Evolutionary conservation across 2,797 vertebrate genomes (phyloP).

Genomic region (Hirundo rustica): DNA sequence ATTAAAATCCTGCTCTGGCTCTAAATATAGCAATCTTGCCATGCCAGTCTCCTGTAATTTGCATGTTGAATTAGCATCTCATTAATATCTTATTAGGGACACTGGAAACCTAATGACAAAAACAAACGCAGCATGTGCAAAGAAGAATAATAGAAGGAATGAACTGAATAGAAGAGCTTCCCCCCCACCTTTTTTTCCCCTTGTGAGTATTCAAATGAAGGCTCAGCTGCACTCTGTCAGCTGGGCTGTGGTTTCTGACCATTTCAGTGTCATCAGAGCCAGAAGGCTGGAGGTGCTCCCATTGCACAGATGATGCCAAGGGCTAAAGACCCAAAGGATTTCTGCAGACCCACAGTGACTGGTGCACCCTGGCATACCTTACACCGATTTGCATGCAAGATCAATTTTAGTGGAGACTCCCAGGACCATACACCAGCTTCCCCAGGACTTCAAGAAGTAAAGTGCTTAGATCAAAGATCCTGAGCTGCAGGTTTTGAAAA

Average conservation of each 20-base stretch:
- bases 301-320: neutral
- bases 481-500: neutral
- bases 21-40: conserved; percentile 65
- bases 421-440: neutral
- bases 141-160: conserved; percentile 35
- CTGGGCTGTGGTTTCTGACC: neutral
- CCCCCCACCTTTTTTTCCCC: neutral
- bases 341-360: neutral
- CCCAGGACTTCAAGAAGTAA: neutral
- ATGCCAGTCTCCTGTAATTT: conserved; percentile 69
- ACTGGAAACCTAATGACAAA: conserved; percentile 65
- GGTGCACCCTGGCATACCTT: neutral
- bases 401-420: neutral
- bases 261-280: neutral
- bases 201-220: conserved; percentile 34
- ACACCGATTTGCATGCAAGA: neutral
- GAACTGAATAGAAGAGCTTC: conserved; percentile 8
- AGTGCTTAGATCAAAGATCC: neutral
- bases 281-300: neutral
- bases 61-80: conserved; percentile 70
- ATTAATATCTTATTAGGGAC: conserved; percentile 69
- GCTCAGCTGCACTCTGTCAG: conserved; percentile 4
- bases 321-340: neutral
- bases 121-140: conserved; percentile 57
- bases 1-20: conserved; percentile 51